Conservation (phyloP, 2,113 vertebrate species). For the Sinosuthora webbiana region DNA sequence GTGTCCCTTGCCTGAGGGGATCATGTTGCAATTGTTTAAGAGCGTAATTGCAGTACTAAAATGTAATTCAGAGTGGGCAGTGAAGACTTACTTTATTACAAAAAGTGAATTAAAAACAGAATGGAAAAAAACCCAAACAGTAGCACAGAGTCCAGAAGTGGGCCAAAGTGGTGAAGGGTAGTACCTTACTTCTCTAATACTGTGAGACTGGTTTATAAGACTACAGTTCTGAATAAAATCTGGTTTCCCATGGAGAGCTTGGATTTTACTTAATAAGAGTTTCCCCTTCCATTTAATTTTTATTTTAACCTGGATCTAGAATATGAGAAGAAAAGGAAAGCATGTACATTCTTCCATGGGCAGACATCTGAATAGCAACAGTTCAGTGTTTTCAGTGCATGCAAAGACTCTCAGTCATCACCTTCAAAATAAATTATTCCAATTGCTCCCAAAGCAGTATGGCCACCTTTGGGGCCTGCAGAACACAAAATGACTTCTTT, state of each 20-base stretch:
- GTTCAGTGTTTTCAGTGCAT: background rate
- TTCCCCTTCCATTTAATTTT: background rate
- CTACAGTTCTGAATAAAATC: background rate
- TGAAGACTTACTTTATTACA: background rate
- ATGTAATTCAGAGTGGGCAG: background rate
- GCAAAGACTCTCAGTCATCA: background rate
- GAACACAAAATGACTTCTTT: background rate
- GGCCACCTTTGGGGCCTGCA: background rate
- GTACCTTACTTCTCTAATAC: background rate
- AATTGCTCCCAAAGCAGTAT: background rate
- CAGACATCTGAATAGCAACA: background rate
- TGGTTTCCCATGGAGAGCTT: background rate
- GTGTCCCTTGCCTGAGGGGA: background rate
- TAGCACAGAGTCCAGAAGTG: background rate
- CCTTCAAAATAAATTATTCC: constrained; percentile 22
- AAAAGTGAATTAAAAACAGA: background rate
- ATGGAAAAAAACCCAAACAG: background rate
- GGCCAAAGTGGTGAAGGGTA: background rate
- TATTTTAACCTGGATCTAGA: background rate
- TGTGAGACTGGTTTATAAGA: background rate
- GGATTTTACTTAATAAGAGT: background rate
- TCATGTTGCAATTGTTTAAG: background rate
- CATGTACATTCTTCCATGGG: background rate
- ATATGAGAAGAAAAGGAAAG: background rate
- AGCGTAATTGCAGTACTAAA: background rate